A percentile compares a stretch with the other conserved stretches of the same genome.
Conservation (phyloP, 1,140 invertebrate species). For the Telenomus remus region DNA sequence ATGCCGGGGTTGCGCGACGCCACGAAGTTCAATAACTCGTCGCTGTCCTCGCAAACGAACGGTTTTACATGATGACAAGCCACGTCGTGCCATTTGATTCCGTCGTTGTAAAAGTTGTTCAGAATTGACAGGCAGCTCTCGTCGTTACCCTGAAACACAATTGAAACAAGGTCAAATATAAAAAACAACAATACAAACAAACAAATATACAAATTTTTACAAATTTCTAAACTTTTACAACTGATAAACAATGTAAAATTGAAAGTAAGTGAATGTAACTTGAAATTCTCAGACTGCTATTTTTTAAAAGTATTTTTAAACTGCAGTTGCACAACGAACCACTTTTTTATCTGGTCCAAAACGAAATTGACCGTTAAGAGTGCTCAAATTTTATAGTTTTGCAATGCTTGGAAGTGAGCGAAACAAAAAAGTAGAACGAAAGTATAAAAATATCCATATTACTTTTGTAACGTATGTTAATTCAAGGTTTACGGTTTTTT, state of each 20-base stretch:
- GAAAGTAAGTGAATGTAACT: too few species aligned
- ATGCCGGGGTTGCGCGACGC: conserved; percentile 89
- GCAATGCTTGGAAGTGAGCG: not conserved
- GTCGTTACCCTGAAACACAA: conserved; percentile 83
- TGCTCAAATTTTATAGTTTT: not conserved
- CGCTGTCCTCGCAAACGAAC: conserved; percentile 94
- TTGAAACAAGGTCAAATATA: too few species aligned
- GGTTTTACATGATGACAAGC: conserved; percentile 94
- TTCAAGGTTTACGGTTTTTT: conserved; percentile 9
- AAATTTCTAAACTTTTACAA: too few species aligned
- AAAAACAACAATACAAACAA: too few species aligned
- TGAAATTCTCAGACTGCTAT: too few species aligned
- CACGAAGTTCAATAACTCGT: conserved; percentile 93
- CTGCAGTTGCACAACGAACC: not conserved
- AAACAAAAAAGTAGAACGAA: conserved; percentile 31
- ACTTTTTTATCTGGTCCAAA: not conserved
- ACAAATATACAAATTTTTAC: too few species aligned
- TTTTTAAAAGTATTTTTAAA: not conserved
- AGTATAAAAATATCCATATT: conserved; percentile 14
- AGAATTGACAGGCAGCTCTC: conserved; percentile 92
- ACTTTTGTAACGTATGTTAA: not conserved
- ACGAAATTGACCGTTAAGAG: conserved; percentile 4
- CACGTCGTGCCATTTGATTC: conserved; percentile 94
- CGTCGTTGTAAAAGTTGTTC: conserved; percentile 95
- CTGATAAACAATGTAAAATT: too few species aligned